A percentile compares a stretch with the other conserved stretches of the same genome.
These are phyloP conservation scores for Siniperca knerii DNA, from an alignment of 2,113 vertebrate species.

Conservation along the genomic window DNA sequence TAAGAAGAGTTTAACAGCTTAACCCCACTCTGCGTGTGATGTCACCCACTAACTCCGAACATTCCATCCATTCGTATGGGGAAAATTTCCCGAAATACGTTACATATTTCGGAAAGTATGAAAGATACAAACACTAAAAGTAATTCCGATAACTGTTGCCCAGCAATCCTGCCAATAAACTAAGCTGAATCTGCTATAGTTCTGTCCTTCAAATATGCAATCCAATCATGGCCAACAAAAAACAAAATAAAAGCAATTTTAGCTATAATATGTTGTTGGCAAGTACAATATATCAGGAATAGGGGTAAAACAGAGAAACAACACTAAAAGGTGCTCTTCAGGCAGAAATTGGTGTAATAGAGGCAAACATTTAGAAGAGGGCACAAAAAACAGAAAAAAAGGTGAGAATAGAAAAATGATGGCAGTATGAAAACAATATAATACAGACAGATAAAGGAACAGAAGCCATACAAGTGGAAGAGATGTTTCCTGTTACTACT, in stretches of 20 bases:
- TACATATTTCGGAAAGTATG: not conserved
- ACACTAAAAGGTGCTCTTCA: not conserved
- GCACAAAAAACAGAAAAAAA: not conserved
- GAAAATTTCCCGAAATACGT: no score
- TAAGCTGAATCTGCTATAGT: not conserved
- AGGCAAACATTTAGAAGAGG: not conserved
- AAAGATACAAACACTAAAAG: not conserved
- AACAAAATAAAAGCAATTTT: not conserved
- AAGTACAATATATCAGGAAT: not conserved
- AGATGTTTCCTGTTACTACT: slow-evolving; percentile 13
- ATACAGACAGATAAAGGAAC: slow-evolving; percentile 5
- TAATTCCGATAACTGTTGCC: not conserved
- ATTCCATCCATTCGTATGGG: no score
- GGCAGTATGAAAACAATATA: slow-evolving; percentile 20
- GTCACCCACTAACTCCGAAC: no score
- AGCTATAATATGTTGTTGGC: not conserved
- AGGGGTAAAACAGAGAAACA: not conserved
- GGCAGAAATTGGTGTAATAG: not conserved
- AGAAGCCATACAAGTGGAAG: not conserved
- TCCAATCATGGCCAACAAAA: not conserved
- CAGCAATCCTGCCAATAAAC: not conserved
- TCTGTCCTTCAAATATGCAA: slow-evolving; percentile 1
- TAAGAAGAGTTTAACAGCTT: no score
- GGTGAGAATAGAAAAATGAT: not conserved
- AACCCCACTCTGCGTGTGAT: no score